phyloP scores from a whole-genome alignment of 2,797 vertebrate genomes.

The Sylvia borin region DNA sequence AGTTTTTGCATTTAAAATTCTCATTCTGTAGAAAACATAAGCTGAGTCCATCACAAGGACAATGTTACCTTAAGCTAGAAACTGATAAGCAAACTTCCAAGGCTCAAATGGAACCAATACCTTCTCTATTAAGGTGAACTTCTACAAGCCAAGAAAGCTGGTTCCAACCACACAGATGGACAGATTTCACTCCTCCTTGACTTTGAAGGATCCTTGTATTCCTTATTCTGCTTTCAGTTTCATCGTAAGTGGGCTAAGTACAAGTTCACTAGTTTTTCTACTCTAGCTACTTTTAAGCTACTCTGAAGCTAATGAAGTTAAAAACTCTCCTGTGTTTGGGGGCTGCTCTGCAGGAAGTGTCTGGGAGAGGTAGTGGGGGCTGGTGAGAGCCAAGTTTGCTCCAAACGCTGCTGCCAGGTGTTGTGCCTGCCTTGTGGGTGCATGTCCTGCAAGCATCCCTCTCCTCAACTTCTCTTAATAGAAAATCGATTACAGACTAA shows the following conservation, averaged over 20 bases:
- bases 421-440: background rate
- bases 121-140: background rate
- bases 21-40: background rate
- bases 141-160: background rate
- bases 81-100: background rate
- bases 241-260: background rate
- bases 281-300: background rate
- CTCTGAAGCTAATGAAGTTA: background rate
- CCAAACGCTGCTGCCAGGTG: background rate
- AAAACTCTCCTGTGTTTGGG: background rate
- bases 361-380: background rate
- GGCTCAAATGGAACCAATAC: background rate
- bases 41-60: rapidly evolving
- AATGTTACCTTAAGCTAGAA: background rate
- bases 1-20: background rate
- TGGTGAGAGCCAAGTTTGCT: background rate
- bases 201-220: background rate
- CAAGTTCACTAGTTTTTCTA: background rate
- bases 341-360: background rate
- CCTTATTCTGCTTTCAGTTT: background rate
- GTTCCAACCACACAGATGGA: background rate
- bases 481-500: background rate
- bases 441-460: background rate
- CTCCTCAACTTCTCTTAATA: background rate
- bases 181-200: background rate